These are phyloP conservation scores for Zeugodacus cucurbitae DNA, from an alignment of 1,140 invertebrate genomes.

Conservation along the genomic window DNA sequence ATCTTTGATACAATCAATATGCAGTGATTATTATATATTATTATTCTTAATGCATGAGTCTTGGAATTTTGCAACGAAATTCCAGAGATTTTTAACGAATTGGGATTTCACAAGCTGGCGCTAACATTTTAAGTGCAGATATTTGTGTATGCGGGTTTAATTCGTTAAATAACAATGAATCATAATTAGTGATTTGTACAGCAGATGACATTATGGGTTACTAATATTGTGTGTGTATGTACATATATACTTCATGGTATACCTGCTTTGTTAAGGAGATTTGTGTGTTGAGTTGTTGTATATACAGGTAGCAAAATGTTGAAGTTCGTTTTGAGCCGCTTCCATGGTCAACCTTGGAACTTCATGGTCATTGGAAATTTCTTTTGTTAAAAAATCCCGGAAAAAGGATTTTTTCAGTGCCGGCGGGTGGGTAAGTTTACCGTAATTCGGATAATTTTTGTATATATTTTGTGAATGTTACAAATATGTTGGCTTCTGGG, in stretches of 20 bases:
- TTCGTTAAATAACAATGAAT: neutral
- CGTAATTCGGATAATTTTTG: neutral
- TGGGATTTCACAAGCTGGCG: neutral
- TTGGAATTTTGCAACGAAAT: neutral
- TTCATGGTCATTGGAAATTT: neutral
- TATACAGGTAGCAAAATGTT: too few species aligned
- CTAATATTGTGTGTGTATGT: neutral
- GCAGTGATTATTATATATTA: too few species aligned
- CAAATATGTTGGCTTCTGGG: conserved; percentile 17
- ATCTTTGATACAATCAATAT: too few species aligned
- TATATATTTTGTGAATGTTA: neutral
- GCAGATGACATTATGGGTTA: neutral
- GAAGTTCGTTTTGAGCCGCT: too few species aligned
- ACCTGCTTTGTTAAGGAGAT: too few species aligned
- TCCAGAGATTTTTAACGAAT: neutral
- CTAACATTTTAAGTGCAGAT: neutral
- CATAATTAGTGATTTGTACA: neutral
- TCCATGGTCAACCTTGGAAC: too few species aligned
- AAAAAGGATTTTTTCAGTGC: neutral
- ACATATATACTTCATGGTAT: neutral
- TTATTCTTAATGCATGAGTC: neutral
- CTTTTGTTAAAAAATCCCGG: neutral
- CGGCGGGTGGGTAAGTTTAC: neutral
- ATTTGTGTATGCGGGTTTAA: neutral
- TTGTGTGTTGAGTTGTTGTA: too few species aligned